These are phyloP conservation scores for Melanocharis versteri DNA, from an alignment of 2,113 vertebrate species.

Conservation along the genomic window DNA sequence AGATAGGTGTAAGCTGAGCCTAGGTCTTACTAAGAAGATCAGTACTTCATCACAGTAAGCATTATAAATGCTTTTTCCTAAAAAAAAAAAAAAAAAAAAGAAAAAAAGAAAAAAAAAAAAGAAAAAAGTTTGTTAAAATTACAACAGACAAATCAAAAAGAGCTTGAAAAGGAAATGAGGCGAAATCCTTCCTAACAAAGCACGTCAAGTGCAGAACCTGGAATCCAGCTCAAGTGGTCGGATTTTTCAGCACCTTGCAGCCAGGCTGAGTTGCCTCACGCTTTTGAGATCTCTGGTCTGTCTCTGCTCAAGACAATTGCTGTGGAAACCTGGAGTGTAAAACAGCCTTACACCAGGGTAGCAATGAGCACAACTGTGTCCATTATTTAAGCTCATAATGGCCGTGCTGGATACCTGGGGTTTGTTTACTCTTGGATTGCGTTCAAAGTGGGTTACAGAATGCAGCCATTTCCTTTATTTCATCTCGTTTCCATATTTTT, in stretches of 20 bases:
- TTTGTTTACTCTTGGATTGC: background rate
- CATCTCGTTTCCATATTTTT: background rate
- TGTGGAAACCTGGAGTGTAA: background rate
- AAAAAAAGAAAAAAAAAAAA: no score
- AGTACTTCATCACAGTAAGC: background rate
- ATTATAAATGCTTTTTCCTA: background rate
- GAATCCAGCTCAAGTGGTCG: background rate
- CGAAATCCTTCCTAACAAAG: background rate
- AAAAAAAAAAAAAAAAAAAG: background rate
- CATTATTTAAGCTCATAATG: background rate
- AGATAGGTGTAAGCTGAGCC: background rate
- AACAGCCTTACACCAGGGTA: background rate
- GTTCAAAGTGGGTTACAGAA: background rate
- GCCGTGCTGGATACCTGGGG: background rate
- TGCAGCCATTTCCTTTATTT: background rate
- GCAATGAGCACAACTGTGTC: background rate
- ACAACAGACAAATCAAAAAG: background rate
- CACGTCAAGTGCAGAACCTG: background rate
- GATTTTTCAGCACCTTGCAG: background rate
- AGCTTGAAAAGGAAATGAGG: background rate
- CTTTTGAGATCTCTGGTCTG: background rate
- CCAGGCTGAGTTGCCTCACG: background rate
- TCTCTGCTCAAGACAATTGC: background rate
- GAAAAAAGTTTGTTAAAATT: background rate
- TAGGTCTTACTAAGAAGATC: background rate